Evolutionary conservation across 2,888 invertebrate species (phyloP).

Genomic region (Lordiphosa andalusiaca): DNA sequence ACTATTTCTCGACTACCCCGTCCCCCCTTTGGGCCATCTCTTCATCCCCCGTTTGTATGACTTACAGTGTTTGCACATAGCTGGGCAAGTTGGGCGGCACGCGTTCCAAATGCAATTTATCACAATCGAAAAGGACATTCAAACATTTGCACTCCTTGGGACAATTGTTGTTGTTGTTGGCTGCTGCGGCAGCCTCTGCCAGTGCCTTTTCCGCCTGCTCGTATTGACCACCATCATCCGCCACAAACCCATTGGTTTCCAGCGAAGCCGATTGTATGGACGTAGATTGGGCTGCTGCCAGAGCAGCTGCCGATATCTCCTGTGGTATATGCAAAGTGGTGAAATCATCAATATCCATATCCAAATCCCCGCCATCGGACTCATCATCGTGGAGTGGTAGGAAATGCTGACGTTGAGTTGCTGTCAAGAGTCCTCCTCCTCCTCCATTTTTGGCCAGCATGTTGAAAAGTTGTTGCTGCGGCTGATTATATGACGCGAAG

Average conservation of each 20-base stretch:
- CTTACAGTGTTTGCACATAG: conserved; percentile 89
- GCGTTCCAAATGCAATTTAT: conserved; percentile 85
- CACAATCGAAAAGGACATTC: conserved; percentile 88
- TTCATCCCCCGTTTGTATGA: conserved; percentile 36
- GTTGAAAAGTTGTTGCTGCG: conserved; percentile 74
- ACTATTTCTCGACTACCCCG: neutral
- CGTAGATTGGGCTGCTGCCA: conserved; percentile 15
- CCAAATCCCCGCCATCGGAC: conserved; percentile 38
- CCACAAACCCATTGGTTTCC: conserved; percentile 76
- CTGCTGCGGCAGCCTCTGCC: conserved; percentile 49
- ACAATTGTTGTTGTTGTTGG: conserved; percentile 79
- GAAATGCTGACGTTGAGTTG: conserved; percentile 46
- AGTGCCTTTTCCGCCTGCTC: conserved; percentile 71
- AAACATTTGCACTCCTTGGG: conserved; percentile 87
- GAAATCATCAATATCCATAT: conserved; percentile 47
- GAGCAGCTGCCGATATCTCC: conserved; percentile 42
- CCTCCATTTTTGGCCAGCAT: conserved; percentile 66
- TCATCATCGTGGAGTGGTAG: conserved; percentile 52
- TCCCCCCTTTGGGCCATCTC: neutral
- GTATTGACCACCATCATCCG: conserved; percentile 77
- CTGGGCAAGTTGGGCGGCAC: conserved; percentile 89
- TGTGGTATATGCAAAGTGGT: conserved; percentile 48
- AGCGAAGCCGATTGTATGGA: conserved; percentile 61
- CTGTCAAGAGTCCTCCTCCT: conserved; percentile 20
- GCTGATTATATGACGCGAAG: conserved; percentile 66